Evolutionary conservation across 2,888 invertebrate species (phyloP), one percentile per base, ranked within the genome.

Genomic region (Cistogaster globosa): DNA sequence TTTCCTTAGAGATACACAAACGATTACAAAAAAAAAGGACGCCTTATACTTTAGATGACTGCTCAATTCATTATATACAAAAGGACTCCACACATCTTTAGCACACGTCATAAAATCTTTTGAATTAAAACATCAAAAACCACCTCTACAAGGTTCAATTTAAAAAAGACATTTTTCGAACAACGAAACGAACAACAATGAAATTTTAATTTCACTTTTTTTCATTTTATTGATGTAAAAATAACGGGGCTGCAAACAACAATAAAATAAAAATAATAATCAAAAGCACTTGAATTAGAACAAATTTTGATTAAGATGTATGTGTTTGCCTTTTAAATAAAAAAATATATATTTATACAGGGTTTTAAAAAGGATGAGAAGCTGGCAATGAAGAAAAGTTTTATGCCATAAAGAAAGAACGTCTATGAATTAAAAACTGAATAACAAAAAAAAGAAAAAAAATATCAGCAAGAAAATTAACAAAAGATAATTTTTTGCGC

Each of bases 141-240:
- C 42, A 53, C 58, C 69, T 63, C 48, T 42, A 68, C 16, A 76
- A 65, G 9, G 45, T 75, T 7, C 45, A 82, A 71, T 11, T 11
- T 7, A 60, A 63, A 26, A 53, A 75, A 22, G 5, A n/a, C 7
- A 18, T 36, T 60, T 60, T 38, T 57, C 65, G 32, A 69, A 55
- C 62, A 71, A 51, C 65, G 26, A 69, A 82, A 58, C 72, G 76
- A 83, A 86, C 83, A 86, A 86, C 84, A 84, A 84, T 90, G 88
- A 88, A 88, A 88, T 90, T 90, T 90, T 90, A 89, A 90, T 90
- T 90, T 88, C 88, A 89, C 89, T 88, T 85, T 89, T 88, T 89
- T 83, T 88, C 6, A n/a, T 89, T 90, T 90, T 90, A 90, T 90
- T 90, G 90, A 90, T 89, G 89, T 83, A 87, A 87, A 80, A 77